These are phyloP conservation scores for Drosophila anceps DNA, from an alignment of 2,888 invertebrate species.

Conservation along the genomic window DNA sequence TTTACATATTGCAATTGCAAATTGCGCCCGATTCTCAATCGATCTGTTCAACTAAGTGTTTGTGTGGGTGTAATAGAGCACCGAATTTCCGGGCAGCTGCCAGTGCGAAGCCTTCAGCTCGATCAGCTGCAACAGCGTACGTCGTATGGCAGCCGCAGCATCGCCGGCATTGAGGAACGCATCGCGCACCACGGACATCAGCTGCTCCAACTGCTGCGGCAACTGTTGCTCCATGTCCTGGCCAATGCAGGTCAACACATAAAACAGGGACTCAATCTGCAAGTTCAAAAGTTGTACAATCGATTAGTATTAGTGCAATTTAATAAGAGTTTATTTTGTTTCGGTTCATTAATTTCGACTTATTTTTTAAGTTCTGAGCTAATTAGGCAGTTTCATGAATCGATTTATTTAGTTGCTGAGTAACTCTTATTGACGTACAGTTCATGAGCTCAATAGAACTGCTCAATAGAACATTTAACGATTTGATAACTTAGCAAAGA, in stretches of 20 bases:
- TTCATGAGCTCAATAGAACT: neutral
- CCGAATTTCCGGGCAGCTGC: conserved; percentile 95
- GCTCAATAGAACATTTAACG: neutral
- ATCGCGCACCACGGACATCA: conserved; percentile 93
- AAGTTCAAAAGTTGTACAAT: conserved; percentile 14
- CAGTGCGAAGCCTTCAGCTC: conserved; percentile 96
- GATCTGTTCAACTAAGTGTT: conserved; percentile 57
- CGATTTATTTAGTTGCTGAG: too few species aligned
- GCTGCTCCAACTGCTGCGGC: conserved; percentile 91
- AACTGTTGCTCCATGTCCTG: conserved; percentile 94
- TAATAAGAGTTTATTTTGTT: too few species aligned
- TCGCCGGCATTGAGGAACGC: conserved; percentile 92
- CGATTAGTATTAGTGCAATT: neutral
- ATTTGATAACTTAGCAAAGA: neutral
- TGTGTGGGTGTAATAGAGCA: conserved; percentile 90
- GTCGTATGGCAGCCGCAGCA: conserved; percentile 91
- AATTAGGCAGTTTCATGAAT: neutral
- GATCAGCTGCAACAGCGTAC: conserved; percentile 94
- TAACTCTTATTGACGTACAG: neutral
- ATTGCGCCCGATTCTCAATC: conserved; percentile 45
- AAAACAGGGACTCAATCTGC: conserved; percentile 95
- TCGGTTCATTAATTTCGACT: neutral
- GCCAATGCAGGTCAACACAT: conserved; percentile 94
- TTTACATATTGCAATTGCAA: conserved; percentile 60
- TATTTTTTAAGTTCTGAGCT: too few species aligned